Evolutionary conservation across 2,113 vertebrate species (phyloP).

Genomic region (Pachypanchax playfairii): DNA sequence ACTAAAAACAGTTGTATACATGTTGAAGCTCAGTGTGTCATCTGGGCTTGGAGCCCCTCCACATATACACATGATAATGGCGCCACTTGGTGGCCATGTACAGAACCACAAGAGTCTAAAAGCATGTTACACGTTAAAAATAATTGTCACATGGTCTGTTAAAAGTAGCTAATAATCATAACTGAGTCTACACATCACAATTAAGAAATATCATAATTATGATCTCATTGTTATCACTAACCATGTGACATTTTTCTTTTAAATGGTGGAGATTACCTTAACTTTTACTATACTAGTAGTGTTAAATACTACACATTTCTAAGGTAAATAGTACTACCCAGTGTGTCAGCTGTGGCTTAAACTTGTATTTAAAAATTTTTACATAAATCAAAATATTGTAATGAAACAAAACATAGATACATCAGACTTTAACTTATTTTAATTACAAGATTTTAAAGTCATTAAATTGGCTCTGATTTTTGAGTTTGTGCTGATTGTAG

Average conservation of each 20-base stretch:
- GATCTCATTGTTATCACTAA: no score
- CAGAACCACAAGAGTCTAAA: slow-evolving; percentile 30
- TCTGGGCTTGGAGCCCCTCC: not conserved
- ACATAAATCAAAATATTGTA: slow-evolving; percentile 2
- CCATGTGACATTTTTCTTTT: no score
- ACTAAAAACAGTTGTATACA: not conserved
- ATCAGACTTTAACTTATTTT: not conserved
- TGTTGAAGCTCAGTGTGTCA: not conserved
- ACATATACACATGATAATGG: slow-evolving; percentile 24
- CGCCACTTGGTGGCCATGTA: slow-evolving; percentile 47
- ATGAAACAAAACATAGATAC: not conserved
- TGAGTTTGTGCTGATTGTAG: not conserved
- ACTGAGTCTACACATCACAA: no score
- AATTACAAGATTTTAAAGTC: slow-evolving; percentile 24
- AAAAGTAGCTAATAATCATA: no score
- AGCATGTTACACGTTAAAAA: no score
- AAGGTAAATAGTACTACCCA: not conserved
- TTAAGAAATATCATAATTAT: no score
- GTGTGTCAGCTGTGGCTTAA: slow-evolving; percentile 9
- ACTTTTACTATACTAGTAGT: not conserved
- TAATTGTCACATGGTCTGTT: no score
- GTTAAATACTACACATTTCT: slow-evolving; percentile 3
- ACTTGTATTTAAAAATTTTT: slow-evolving; percentile 15
- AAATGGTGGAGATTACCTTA: no score
- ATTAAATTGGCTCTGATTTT: slow-evolving; percentile 10